Evolutionary conservation across 2,888 invertebrate species (phyloP), one percentile per base, ranked within the genome.

Genomic region (Parascotia fuliginaria): DNA sequence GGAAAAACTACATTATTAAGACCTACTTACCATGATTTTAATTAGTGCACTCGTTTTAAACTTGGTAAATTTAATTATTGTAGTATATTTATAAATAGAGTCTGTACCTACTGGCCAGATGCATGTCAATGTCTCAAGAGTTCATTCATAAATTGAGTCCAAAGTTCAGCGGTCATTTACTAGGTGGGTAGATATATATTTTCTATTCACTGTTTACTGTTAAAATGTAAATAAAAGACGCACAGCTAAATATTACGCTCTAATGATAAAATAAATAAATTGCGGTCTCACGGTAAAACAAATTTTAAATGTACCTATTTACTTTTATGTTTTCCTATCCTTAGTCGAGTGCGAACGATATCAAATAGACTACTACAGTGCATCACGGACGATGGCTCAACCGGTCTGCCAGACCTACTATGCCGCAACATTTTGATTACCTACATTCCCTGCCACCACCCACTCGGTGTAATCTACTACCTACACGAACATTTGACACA

Each of bases 391-490:
- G 52, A 60, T 55, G 54, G 56, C 53, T 39, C 63, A 60, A 70
- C 71, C 66, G 70, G 68, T 61, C 65, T 65, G 48, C 53, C 53
- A 43, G 53, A 56, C 60, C 47, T 59, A 38, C 40, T 52, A 58
- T 62, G 68, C 61, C 59, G 69, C 70, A 70, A 56, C 59, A 65
- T 61, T 68, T 69, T 70, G 77, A 75, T 76, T 73, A 74, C 77
- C 76, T 77, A 74, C 77, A 77, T 77, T 83, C 83, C 78, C 79
- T 82, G 80, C 73, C 70, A 67, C 77, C 75, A 76, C 89, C 87
- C 81, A 87, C 89, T 76, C 79, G 60, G 31, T 46, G 40, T 47
- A 58, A 55, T 54, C 48, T 48, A 57, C 52, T 41, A 53, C 63
- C 53, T 53, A 65, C 70, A 49, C 52, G 12, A 39, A 33, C 58